Conservation (phyloP, 2,888 invertebrate genomes). For the Dryadula phaetusa region DNA sequence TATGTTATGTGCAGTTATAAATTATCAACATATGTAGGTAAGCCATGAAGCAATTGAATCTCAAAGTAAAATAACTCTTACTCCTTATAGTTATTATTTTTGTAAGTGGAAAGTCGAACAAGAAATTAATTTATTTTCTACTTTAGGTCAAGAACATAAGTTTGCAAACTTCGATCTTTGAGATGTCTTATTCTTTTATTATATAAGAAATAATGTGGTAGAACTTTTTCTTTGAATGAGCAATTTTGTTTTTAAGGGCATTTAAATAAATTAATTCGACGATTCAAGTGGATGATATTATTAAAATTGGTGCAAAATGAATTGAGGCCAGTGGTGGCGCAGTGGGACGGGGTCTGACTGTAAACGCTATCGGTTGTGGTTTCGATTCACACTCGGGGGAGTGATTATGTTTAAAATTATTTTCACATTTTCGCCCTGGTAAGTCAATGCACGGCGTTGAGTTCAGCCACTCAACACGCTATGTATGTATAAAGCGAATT, state of each 20-base stretch:
- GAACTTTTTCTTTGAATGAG: background rate
- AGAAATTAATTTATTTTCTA: constrained; percentile 12
- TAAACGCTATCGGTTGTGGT: too few species aligned
- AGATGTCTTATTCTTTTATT: background rate
- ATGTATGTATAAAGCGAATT: too few species aligned
- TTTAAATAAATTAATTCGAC: background rate
- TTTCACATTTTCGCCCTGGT: too few species aligned
- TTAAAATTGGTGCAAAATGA: too few species aligned
- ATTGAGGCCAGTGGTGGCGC: too few species aligned
- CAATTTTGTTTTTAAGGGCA: background rate
- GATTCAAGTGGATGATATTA: too few species aligned
- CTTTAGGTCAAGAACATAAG: background rate
- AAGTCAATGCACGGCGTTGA: too few species aligned
- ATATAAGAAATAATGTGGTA: background rate
- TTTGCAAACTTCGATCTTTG: constrained; percentile 5
- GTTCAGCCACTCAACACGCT: too few species aligned
- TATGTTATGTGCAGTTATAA: background rate
- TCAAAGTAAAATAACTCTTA: background rate
- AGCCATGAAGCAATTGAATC: background rate
- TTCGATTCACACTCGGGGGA: too few species aligned
- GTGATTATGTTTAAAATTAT: too few species aligned
- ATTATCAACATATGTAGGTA: background rate
- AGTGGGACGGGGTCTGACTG: too few species aligned
- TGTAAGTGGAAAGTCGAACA: background rate
- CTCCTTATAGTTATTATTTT: background rate